phyloP scores from a whole-genome alignment of 2,888 invertebrate genomes.

The Drosophila setosimentum region DNA sequence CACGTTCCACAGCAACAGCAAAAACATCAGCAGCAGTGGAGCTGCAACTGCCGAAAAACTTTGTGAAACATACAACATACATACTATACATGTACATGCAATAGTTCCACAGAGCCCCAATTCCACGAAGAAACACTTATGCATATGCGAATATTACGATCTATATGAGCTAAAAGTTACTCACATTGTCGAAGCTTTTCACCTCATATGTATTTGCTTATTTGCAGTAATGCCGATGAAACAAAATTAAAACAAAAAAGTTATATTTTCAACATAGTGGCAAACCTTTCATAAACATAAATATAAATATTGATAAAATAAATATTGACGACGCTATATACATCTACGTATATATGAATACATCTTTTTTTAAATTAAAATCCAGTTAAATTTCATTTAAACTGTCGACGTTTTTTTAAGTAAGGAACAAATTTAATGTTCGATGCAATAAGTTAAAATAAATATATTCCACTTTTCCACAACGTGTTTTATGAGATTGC shows the following conservation, averaged over 20 bases:
- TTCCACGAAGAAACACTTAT: constrained; percentile 40
- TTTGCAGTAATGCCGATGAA: neutral
- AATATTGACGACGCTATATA: neutral
- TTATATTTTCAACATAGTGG: neutral
- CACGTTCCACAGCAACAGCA: constrained; percentile 66
- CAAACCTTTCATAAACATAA: neutral
- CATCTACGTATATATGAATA: neutral
- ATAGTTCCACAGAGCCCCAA: constrained; percentile 17
- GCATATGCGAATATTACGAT: constrained; percentile 27
- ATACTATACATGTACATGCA: constrained; percentile 11
- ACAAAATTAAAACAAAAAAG: neutral
- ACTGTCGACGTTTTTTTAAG: neutral
- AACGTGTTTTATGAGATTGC: neutral
- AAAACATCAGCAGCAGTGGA: constrained; percentile 34
- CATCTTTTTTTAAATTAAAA: neutral
- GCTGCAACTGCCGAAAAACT: constrained; percentile 56
- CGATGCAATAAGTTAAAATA: neutral
- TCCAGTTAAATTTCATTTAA: neutral
- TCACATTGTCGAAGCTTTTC: constrained; percentile 6
- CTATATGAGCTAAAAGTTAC: constrained; percentile 14
- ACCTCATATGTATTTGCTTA: neutral
- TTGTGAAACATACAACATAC: constrained; percentile 57
- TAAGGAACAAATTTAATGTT: neutral
- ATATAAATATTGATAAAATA: neutral
- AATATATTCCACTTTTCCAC: neutral